phyloP scores from a whole-genome alignment of 2,888 invertebrate genomes.

The Monoplex corrugatus region DNA sequence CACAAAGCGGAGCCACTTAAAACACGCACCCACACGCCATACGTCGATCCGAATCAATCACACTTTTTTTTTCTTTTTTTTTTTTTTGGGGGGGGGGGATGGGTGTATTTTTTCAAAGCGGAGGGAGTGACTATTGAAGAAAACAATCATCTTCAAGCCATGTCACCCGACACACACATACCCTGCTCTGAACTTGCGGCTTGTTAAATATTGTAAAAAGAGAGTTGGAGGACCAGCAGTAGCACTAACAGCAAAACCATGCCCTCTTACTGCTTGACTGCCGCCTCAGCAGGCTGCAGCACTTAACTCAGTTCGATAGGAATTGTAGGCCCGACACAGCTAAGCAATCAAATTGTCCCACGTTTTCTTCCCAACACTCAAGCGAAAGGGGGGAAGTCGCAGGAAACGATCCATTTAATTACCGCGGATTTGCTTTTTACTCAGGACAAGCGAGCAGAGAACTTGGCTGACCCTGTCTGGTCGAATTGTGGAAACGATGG shows the following conservation, averaged over 20 bases:
- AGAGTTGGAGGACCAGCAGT: background rate
- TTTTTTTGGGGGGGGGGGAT: no score
- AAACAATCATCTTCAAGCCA: no score
- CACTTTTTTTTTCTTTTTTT: no score
- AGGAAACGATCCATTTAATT: constrained; percentile 41
- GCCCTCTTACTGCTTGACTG: constrained; percentile 2
- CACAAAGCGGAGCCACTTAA: no score
- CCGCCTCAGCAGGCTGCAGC: background rate
- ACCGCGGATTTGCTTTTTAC: constrained; percentile 33
- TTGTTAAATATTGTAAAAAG: no score
- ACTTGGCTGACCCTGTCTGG: constrained; percentile 16
- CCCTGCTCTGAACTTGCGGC: no score
- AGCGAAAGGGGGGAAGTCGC: background rate
- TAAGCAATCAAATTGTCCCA: constrained; percentile 32
- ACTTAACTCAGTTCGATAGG: constrained; percentile 2
- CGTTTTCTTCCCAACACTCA: background rate
- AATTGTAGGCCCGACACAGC: constrained; percentile 28
- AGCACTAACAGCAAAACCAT: constrained; percentile 13
- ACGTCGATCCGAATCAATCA: no score
- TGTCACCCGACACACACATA: no score
- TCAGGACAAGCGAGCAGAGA: background rate
- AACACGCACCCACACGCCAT: no score
- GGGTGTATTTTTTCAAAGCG: no score
- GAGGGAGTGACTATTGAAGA: no score
- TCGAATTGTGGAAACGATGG: constrained; percentile 18